Percentiles rank a stretch among this genome's conserved stretches.
These are phyloP conservation scores for Meloidogyne hapla DNA, from an alignment of 1,140 invertebrate species.

Conservation along the genomic window DNA sequence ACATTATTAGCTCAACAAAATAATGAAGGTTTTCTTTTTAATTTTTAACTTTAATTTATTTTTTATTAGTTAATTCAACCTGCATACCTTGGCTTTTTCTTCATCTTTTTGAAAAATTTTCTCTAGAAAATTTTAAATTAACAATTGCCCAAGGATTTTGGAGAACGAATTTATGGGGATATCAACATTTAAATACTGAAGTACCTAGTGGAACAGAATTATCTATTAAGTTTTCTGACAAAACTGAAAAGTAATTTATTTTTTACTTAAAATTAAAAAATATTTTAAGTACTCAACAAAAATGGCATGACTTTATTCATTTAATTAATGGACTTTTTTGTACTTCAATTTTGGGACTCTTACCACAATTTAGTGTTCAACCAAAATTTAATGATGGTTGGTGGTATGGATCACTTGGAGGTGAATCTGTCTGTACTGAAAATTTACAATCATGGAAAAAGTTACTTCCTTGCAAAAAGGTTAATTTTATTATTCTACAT, in stretches of 20 bases:
- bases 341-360: slow-evolving; percentile 25
- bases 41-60: background rate
- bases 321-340: slow-evolving; percentile 35
- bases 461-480: slow-evolving; percentile 33
- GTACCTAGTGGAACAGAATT: slow-evolving; percentile 15
- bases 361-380: slow-evolving; percentile 5
- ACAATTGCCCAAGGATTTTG: slow-evolving; percentile 18
- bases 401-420: slow-evolving; percentile 27
- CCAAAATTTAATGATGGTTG: slow-evolving; percentile 21
- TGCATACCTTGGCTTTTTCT: slow-evolving; percentile 8
- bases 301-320: slow-evolving; percentile 23
- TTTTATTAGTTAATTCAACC: background rate
- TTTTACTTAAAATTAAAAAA: background rate
- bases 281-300: background rate
- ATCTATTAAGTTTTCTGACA: slow-evolving; percentile 13
- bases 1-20: background rate
- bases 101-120: slow-evolving; percentile 6
- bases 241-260: background rate
- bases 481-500: no score
- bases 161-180: slow-evolving; percentile 10
- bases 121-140: slow-evolving; percentile 6
- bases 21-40: background rate
- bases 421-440: slow-evolving; percentile 31
- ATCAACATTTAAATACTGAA: background rate
- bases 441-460: slow-evolving; percentile 36